phyloP scores from a whole-genome alignment of 2,113 vertebrate genomes.

The Barnardius zonarius region DNA sequence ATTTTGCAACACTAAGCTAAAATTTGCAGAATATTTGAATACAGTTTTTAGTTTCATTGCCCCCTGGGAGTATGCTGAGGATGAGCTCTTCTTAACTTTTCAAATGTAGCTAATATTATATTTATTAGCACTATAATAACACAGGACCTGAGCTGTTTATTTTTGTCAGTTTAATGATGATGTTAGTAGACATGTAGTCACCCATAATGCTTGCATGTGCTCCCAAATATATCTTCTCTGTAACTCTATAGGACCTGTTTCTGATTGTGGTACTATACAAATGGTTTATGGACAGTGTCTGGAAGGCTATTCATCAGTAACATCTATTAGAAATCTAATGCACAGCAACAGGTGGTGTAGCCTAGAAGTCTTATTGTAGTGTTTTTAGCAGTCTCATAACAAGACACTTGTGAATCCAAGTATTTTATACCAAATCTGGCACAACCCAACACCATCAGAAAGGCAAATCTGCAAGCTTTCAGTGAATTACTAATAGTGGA shows the following conservation, averaged over 20 bases:
- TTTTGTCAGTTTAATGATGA: background rate
- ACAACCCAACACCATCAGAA: fast-evolving
- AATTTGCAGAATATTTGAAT: background rate
- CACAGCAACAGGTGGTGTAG: background rate
- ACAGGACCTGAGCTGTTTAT: background rate
- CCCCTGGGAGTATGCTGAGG: fast-evolving
- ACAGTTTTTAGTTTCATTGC: background rate
- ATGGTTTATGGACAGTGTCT: background rate
- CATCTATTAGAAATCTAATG: background rate
- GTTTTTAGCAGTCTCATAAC: background rate
- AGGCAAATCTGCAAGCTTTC: background rate
- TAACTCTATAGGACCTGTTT: background rate
- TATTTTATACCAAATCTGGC: background rate
- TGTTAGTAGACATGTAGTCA: background rate
- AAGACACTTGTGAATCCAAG: background rate
- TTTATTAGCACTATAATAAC: background rate
- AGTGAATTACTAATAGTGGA: background rate
- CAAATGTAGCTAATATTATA: background rate
- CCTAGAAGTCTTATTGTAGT: background rate
- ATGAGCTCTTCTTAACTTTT: background rate
- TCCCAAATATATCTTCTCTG: background rate
- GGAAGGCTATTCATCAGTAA: background rate
- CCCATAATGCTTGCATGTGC: background rate
- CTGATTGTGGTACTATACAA: background rate
- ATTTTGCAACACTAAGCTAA: background rate